phyloP scores from a whole-genome alignment of 2,113 vertebrate genomes.

The Cyanoramphus novaezelandiae region DNA sequence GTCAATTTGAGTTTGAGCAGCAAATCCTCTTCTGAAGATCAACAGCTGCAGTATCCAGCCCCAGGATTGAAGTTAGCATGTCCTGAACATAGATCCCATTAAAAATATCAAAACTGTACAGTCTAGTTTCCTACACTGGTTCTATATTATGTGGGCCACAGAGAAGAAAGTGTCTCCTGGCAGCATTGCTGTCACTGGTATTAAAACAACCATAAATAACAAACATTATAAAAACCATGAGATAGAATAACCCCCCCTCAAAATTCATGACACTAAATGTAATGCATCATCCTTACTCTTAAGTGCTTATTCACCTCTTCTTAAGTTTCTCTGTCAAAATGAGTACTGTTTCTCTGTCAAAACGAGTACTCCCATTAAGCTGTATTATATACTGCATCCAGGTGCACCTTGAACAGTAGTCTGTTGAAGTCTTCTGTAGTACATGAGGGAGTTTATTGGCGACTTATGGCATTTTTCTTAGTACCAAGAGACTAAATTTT shows the following conservation, averaged over 20 bases:
- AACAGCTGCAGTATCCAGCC: neutral
- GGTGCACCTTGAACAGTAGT: neutral
- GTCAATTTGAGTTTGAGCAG: neutral
- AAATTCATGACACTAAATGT: neutral
- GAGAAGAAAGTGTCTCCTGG: neutral
- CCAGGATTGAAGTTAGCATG: neutral
- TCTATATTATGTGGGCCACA: neutral
- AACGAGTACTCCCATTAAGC: neutral
- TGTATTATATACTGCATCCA: neutral
- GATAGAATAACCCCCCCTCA: neutral
- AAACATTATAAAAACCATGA: neutral
- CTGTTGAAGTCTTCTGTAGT: neutral
- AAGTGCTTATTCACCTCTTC: neutral
- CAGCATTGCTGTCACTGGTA: neutral
- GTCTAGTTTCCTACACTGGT: neutral
- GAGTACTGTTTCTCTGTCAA: neutral
- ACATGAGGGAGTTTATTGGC: accelerated
- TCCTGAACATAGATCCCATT: neutral
- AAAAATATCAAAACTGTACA: neutral
- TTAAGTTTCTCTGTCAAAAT: neutral
- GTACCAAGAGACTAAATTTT: neutral
- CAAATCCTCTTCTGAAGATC: neutral
- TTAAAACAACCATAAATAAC: neutral
- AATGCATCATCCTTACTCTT: neutral
- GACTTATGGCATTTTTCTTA: neutral